Conservation (phyloP, 2,888 invertebrate species). For the Calliopum simillimum region DNA sequence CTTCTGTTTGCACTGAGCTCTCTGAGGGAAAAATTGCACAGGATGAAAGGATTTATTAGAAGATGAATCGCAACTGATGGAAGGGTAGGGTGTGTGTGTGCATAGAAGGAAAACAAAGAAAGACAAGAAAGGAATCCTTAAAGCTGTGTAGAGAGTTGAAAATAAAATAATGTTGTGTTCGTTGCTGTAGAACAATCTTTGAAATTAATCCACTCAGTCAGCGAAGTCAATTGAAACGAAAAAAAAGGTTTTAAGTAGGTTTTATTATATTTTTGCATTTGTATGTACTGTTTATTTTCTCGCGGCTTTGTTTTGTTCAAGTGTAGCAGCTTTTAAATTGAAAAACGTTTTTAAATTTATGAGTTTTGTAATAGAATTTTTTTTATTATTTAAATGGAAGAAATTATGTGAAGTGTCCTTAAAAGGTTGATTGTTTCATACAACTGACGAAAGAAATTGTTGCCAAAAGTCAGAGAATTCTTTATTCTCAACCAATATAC, state of each 20-base stretch:
- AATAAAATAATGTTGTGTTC: background rate
- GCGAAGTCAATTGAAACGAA: conserved; percentile 58
- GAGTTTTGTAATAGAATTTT: too few species aligned
- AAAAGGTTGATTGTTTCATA: too few species aligned
- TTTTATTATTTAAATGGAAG: too few species aligned
- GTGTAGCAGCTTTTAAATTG: too few species aligned
- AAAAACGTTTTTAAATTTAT: too few species aligned
- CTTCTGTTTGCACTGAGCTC: background rate
- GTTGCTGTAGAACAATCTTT: conserved; percentile 22
- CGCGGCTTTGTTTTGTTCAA: background rate
- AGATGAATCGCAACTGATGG: background rate
- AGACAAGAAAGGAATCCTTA: conserved; percentile 40
- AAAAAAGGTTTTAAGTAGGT: conserved; percentile 55
- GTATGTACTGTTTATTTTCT: background rate
- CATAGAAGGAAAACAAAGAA: conserved; percentile 27
- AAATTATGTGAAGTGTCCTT: too few species aligned
- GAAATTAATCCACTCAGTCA: conserved; percentile 27
- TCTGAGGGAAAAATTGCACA: background rate
- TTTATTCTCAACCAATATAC: too few species aligned
- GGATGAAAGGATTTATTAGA: background rate
- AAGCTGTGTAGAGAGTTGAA: background rate
- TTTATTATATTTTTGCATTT: conserved; percentile 34
- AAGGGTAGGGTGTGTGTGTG: conserved; percentile 12
- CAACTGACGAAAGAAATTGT: too few species aligned
- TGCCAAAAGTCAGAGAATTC: too few species aligned